Percentiles rank a stretch among this genome's conserved stretches.
These are phyloP conservation scores for Xestia c-nigrum DNA, from an alignment of 2,888 invertebrate genomes.

Conservation along the genomic window DNA sequence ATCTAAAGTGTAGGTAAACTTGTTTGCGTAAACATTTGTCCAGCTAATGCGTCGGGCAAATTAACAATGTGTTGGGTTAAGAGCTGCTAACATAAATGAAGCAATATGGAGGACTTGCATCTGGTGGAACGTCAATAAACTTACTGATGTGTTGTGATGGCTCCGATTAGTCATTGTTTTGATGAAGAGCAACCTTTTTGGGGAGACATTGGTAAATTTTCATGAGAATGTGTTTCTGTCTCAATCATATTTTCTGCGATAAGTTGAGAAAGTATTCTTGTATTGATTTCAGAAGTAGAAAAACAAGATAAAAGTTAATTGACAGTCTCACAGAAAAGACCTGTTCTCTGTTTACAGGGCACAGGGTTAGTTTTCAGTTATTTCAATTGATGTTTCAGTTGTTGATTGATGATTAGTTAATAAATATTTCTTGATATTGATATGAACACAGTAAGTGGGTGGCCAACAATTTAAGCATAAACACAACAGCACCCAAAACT, in stretches of 20 bases:
- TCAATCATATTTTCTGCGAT: too few relatives aligned
- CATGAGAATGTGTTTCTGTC: neutral
- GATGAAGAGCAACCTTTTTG: neutral
- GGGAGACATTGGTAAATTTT: neutral
- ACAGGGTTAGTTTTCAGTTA: neutral
- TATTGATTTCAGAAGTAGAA: neutral
- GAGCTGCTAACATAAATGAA: constrained; percentile 49
- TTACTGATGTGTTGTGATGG: constrained; percentile 13
- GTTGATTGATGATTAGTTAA: neutral
- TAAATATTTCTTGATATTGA: neutral
- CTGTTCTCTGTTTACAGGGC: neutral
- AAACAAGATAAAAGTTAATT: neutral
- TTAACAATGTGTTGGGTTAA: constrained; percentile 55
- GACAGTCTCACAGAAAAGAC: neutral
- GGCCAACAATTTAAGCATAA: neutral
- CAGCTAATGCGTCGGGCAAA: constrained; percentile 61
- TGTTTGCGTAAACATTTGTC: constrained; percentile 58
- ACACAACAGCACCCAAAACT: constrained; percentile 1
- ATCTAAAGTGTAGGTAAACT: constrained; percentile 50
- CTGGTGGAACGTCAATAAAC: constrained; percentile 45
- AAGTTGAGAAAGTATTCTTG: neutral
- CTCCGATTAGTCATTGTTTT: constrained; percentile 24
- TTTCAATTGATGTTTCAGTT: neutral
- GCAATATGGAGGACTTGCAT: constrained; percentile 53
- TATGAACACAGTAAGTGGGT: neutral